These are phyloP conservation scores for Syngnathus floridae DNA, from an alignment of 2,113 vertebrate species.

Conservation along the genomic window DNA sequence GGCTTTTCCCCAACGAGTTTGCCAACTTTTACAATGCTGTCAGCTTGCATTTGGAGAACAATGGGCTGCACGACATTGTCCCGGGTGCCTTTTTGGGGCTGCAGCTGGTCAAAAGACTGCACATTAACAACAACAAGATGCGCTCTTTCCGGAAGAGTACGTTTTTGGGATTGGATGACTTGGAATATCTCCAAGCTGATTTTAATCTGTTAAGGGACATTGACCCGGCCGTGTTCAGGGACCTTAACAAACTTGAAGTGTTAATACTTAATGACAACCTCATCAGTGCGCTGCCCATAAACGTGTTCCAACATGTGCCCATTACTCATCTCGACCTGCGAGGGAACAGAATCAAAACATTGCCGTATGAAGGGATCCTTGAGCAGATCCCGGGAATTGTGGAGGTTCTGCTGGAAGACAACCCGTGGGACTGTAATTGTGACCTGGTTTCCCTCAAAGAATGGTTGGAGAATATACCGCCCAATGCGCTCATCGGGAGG, in stretches of 20 bases:
- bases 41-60: conserved; percentile 98
- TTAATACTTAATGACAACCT: conserved; percentile 98
- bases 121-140: conserved; percentile 99
- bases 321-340: conserved; percentile 97
- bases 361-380: conserved; percentile 95
- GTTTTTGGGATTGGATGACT: conserved; percentile 93
- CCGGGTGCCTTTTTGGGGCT: conserved; percentile 95
- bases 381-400: conserved; percentile 96
- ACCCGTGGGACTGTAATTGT: conserved; percentile 98
- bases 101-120: conserved; percentile 95
- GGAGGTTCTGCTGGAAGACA: conserved; percentile 95
- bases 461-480: conserved; percentile 98
- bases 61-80: conserved; percentile 97
- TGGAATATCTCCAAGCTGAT: conserved; percentile 98
- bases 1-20: conserved; percentile 99
- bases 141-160: conserved; percentile 94
- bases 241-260: conserved; percentile 97
- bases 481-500: conserved; percentile 89
- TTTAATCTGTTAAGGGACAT: conserved; percentile 97
- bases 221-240: conserved; percentile 93
- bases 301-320: conserved; percentile 95
- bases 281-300: conserved; percentile 90
- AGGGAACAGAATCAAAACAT: conserved; percentile 95
- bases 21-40: conserved; percentile 99
- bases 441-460: conserved; percentile 94